Conservation (phyloP, 2,888 invertebrate species). For the Julus scanicus region DNA sequence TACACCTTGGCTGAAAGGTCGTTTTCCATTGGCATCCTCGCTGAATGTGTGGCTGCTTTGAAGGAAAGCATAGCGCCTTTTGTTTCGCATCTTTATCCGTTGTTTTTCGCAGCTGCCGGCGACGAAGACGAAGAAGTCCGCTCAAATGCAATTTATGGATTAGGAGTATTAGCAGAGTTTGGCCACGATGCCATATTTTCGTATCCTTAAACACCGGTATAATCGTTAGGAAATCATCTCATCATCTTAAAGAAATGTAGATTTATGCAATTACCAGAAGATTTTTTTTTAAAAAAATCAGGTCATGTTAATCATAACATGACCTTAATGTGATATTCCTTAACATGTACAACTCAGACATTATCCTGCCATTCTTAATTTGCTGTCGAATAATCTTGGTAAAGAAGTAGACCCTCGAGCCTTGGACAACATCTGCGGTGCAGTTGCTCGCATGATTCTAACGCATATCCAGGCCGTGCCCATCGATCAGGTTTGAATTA, state of each 20-base stretch:
- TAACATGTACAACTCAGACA: slow-evolving; percentile 65
- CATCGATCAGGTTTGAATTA: slow-evolving; percentile 72
- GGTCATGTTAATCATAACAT: not conserved
- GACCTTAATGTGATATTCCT: slow-evolving; percentile 63
- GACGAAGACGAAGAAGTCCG: slow-evolving; percentile 78
- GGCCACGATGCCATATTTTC: slow-evolving; percentile 67
- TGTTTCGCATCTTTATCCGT: slow-evolving; percentile 73
- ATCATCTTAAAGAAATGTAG: not conserved
- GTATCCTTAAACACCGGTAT: slow-evolving; percentile 62
- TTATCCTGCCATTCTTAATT: slow-evolving; percentile 75
- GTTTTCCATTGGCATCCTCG: slow-evolving; percentile 78
- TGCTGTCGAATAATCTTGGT: slow-evolving; percentile 74
- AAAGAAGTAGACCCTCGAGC: slow-evolving; percentile 75
- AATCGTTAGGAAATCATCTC: not conserved
- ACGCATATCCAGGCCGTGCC: slow-evolving; percentile 75
- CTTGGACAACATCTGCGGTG: slow-evolving; percentile 82
- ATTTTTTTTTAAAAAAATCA: too few relatives aligned
- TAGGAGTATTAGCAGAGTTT: slow-evolving; percentile 78
- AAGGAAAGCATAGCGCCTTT: slow-evolving; percentile 68
- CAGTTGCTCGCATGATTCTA: slow-evolving; percentile 78
- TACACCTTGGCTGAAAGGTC: slow-evolving; percentile 73
- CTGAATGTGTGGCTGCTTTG: slow-evolving; percentile 77
- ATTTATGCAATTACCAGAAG: too few relatives aligned
- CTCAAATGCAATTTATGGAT: slow-evolving; percentile 80
- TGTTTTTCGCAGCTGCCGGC: slow-evolving; percentile 73